Conservation (phyloP, 2,797 vertebrate genomes). For the Synaphobranchus kaupii region DNA sequence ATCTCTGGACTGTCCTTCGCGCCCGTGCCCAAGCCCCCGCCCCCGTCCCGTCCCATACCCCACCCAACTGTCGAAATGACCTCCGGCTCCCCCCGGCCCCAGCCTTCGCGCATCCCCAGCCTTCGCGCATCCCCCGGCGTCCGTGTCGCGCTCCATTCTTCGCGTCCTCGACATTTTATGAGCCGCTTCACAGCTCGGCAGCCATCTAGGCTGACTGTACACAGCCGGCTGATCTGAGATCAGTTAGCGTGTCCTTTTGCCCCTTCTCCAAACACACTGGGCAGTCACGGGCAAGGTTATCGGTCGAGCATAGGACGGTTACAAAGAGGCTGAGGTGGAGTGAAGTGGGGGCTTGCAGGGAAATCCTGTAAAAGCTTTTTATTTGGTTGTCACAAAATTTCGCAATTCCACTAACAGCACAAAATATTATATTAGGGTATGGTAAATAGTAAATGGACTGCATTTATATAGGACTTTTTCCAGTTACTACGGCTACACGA, state of each 20-base stretch:
- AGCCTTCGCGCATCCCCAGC: neutral
- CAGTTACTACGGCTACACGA: too few species aligned
- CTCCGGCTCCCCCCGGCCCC: constrained; percentile 27
- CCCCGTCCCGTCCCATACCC: constrained; percentile 28
- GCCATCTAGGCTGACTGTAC: constrained; percentile 36
- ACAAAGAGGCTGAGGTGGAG: neutral
- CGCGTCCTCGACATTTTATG: constrained; percentile 37
- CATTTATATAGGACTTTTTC: too few species aligned
- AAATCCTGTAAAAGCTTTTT: neutral
- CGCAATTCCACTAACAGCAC: neutral
- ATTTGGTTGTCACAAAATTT: neutral
- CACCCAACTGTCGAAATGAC: constrained; percentile 56
- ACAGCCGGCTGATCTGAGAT: neutral
- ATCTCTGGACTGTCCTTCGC: neutral
- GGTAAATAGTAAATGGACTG: too few species aligned
- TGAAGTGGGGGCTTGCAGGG: neutral
- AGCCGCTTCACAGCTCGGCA: constrained; percentile 55
- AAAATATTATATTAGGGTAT: too few species aligned
- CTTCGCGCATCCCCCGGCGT: neutral
- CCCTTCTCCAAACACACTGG: neutral
- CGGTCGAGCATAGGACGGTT: neutral
- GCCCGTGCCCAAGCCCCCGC: neutral
- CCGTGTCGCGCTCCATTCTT: constrained; percentile 21
- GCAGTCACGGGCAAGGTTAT: neutral
- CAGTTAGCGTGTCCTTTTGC: neutral